phyloP scores from a whole-genome alignment of 30 jellyfish, hydroid and myxozoan species.

The Pelagia noctiluca region DNA sequence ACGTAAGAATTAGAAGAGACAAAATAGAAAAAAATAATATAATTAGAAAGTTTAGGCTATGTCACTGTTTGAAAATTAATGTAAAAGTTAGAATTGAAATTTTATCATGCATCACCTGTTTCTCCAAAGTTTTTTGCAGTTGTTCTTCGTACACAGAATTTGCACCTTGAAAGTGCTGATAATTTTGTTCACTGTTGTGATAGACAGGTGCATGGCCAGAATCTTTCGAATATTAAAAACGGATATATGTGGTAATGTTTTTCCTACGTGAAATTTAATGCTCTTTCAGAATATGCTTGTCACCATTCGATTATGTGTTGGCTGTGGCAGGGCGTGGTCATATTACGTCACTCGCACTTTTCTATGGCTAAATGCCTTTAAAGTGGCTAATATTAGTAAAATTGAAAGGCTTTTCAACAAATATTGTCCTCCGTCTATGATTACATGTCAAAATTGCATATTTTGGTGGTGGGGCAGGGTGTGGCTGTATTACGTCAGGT shows the following conservation, averaged over 20 bases:
- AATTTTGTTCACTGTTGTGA: constrained; percentile 1
- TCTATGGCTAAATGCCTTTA: constrained; percentile 36
- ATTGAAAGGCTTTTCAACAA: background rate
- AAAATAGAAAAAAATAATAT: too few species aligned
- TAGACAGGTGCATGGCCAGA: constrained; percentile 53
- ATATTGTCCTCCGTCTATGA: constrained; percentile 27
- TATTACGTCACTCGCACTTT: constrained; percentile 55
- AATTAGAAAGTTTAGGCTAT: too few species aligned
- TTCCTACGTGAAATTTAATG: constrained; percentile 56
- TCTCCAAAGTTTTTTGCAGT: too few species aligned
- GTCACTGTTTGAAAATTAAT: too few species aligned
- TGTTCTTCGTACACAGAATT: background rate
- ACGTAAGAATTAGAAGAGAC: too few species aligned
- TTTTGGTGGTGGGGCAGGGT: constrained; percentile 32
- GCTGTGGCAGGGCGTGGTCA: constrained; percentile 56
- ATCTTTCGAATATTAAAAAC: constrained; percentile 54
- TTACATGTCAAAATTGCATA: constrained; percentile 12
- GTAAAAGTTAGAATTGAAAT: too few species aligned
- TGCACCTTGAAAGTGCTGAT: background rate
- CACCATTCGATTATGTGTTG: constrained; percentile 24
- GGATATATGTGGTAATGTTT: constrained; percentile 39
- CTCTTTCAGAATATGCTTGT: constrained; percentile 54
- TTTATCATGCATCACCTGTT: too few species aligned
- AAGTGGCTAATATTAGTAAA: constrained; percentile 18
- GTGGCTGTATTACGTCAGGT: constrained; percentile 38